Percentiles rank a stretch among this genome's conserved stretches.
Evolutionary conservation across 2,888 invertebrate species (phyloP).

Genomic region (Dysmachus trigonus): DNA sequence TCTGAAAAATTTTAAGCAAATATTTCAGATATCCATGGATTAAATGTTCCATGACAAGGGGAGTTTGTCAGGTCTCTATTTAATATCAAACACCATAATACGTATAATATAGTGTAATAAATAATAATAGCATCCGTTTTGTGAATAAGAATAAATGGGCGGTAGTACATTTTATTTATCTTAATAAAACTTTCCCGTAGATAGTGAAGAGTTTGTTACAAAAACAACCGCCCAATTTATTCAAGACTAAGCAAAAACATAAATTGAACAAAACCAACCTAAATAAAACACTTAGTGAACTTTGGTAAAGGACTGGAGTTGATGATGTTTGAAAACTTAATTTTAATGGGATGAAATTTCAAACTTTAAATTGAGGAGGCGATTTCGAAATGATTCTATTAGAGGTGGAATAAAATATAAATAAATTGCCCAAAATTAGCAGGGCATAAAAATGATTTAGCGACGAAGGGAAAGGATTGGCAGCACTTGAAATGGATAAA

Average conservation of each 20-base stretch:
- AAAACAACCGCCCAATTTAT: background rate
- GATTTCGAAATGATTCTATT: background rate
- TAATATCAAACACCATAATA: background rate
- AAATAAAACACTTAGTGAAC: background rate
- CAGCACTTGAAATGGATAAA: background rate
- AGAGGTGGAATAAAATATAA: background rate
- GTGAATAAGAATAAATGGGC: background rate
- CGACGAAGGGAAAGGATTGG: background rate
- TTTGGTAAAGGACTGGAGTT: background rate
- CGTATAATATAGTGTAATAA: background rate
- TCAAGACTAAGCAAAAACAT: background rate
- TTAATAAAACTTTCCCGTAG: background rate
- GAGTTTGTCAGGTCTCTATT: background rate
- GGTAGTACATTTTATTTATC: background rate
- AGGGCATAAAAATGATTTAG: background rate
- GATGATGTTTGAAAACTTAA: background rate
- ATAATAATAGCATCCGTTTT: background rate
- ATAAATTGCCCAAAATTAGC: background rate
- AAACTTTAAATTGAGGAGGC: background rate
- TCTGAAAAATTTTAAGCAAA: background rate
- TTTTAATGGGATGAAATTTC: background rate
- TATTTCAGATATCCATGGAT: background rate
- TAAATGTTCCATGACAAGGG: background rate
- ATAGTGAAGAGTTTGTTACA: background rate
- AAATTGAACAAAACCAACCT: background rate